Conservation (phyloP, 37 sponge, comb jelly and placozoan species). For the Oopsacas minuta region DNA sequence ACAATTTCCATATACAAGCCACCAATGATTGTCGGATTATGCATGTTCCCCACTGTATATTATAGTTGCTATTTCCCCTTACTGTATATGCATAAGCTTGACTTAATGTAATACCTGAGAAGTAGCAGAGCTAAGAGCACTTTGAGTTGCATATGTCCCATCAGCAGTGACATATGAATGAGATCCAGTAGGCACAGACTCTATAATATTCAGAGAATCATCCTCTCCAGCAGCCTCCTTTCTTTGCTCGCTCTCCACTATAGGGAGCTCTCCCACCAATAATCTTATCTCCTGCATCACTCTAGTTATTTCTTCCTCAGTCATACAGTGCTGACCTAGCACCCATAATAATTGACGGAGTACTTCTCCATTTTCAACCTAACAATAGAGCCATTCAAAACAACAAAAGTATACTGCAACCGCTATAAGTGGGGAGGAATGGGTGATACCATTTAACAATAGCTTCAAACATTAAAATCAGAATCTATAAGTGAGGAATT, state of each 20-base stretch:
- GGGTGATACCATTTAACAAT: no score
- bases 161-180: slow-evolving; percentile 68
- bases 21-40: no score
- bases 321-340: slow-evolving; percentile 88
- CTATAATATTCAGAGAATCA: slow-evolving; percentile 9
- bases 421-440: no score
- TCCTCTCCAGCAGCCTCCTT: slow-evolving; percentile 62
- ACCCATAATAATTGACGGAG: slow-evolving; percentile 62
- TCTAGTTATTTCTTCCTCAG: slow-evolving; percentile 61
- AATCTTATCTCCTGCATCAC: slow-evolving; percentile 62
- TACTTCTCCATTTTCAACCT: background rate
- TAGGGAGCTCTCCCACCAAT: slow-evolving; percentile 82
- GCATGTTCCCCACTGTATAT: background rate
- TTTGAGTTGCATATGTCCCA: slow-evolving; percentile 92
- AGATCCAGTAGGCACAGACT: background rate
- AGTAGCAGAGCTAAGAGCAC: slow-evolving; percentile 57
- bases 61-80: slow-evolving; percentile 47
- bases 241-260: slow-evolving; percentile 87
- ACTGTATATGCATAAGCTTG: no score
- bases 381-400: background rate
- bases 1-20: no score
- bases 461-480: no score
- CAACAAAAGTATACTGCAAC: no score
- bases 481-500: no score
- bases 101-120: background rate